These are phyloP conservation scores for Dicyrtoma fusca DNA, from an alignment of 2,888 invertebrate species.

Conservation along the genomic window DNA sequence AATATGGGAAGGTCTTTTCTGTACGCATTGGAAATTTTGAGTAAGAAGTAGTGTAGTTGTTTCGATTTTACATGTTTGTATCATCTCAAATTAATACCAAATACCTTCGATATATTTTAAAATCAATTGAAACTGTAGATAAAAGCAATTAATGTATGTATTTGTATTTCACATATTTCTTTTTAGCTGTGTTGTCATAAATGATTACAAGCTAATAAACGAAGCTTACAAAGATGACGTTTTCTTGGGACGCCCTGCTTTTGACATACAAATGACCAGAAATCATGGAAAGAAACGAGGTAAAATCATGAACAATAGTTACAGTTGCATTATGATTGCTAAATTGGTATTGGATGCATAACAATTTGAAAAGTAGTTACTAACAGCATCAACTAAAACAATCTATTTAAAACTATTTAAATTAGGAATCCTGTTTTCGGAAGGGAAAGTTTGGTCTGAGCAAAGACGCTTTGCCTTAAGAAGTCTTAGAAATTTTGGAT, in stretches of 20 bases:
- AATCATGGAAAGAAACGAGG: conserved; percentile 55
- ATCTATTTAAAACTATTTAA: too few relatives aligned
- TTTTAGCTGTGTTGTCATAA: conserved; percentile 55
- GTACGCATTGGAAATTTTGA: conserved; percentile 49
- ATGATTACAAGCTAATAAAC: conserved; percentile 53
- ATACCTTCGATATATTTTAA: too few relatives aligned
- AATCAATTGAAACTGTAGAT: too few relatives aligned
- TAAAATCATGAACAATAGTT: too few relatives aligned
- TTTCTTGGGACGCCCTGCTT: conserved; percentile 48
- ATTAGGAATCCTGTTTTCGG: conserved; percentile 48
- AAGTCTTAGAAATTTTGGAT: conserved; percentile 50
- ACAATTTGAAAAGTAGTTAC: too few relatives aligned
- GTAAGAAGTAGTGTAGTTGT: conserved; percentile 33
- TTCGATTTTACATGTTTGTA: not conserved
- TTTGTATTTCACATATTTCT: too few relatives aligned
- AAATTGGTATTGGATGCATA: too few relatives aligned
- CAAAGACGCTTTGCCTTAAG: conserved; percentile 52
- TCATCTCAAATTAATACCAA: too few relatives aligned
- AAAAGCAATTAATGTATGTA: too few relatives aligned
- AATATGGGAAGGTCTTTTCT: conserved; percentile 55
- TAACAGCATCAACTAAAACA: too few relatives aligned
- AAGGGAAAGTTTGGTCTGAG: conserved; percentile 52
- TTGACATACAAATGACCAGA: conserved; percentile 53
- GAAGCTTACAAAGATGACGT: conserved; percentile 53
- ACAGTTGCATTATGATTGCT: too few relatives aligned